Evolutionary conservation across 2,797 vertebrate species (phyloP), one percentile per base, ranked within the genome.

Genomic region (Miichthys miiuy): DNA sequence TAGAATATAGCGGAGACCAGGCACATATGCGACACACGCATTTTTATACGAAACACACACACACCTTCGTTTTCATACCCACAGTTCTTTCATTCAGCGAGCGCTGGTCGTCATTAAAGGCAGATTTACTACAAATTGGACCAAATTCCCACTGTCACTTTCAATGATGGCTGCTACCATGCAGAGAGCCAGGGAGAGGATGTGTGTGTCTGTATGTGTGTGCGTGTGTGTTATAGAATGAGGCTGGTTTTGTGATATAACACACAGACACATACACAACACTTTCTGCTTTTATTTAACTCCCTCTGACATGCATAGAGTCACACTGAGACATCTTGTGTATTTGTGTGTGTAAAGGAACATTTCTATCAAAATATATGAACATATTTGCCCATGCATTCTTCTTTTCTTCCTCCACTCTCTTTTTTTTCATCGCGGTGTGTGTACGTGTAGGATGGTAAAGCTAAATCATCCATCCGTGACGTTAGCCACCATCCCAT

Each of bases 81-180:
- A 96, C 95, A 93, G 94, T 94, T 96, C 96, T 89, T 93, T 96
- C 93, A 96, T 97, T 96, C 89, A 38, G 83, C 70, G 6, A 83
- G 86, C 68, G 60, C 87, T 76, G 81, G 56, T 81, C 95, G 94
- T 97, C 97, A 97, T 98, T 98, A 97, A 96, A 97, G 96, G 93
- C 95, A 97, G 96, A 97, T 97, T 97, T 97, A 96, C 96, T 94
- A 96, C 96, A 98, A 98, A 98, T 97, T 97, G 97, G 95, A 96
- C 95, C 95, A 97, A 97, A 97, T 98, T 97, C 96, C 94, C 95
- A 95, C 96, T 97, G 97, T 97, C 97, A 97, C 96, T 96, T 97
- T 96, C 96, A 97, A 97, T 98, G 96, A 97, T 95, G 94, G 95
- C 95, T 94, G 96, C 95, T 93, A 89, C 95, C 94, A 91, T 87